Conservation (phyloP, 92 coral and sea anemone species). For the Epizoanthus illoricatus region DNA sequence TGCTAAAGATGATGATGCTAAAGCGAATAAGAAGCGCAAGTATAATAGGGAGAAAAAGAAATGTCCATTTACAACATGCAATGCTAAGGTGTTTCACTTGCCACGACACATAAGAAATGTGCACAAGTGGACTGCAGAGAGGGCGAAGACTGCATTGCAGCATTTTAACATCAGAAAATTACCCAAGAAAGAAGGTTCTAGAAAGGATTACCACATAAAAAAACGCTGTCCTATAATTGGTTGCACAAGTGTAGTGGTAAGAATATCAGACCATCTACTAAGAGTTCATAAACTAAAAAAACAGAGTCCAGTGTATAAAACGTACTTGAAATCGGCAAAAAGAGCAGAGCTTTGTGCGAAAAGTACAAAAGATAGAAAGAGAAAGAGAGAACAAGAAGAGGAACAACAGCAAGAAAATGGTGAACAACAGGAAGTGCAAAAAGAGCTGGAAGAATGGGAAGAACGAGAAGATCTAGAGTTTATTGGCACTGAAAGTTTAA, state of each 20-base stretch:
- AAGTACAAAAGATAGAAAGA: not conserved
- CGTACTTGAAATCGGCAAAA: constrained; percentile 8
- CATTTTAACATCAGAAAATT: constrained; percentile 21
- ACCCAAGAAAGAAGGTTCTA: not conserved
- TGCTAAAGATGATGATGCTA: not conserved
- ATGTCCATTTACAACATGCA: not conserved
- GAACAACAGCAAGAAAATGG: not conserved
- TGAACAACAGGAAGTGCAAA: constrained; percentile 1
- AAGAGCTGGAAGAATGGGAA: not conserved
- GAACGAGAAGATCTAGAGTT: not conserved
- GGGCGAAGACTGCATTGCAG: constrained; percentile 1
- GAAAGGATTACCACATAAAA: constrained; percentile 31
- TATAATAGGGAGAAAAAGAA: constrained; percentile 5
- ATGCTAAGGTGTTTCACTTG: constrained; percentile 13
- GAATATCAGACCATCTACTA: constrained; percentile 38
- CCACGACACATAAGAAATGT: constrained; percentile 11
- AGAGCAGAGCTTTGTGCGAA: not conserved
- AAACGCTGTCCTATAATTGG: constrained; percentile 33
- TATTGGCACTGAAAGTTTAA: not conserved
- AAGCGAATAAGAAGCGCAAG: constrained; percentile 2
- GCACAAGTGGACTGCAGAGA: not conserved
- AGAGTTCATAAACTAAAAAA: constrained; percentile 24
- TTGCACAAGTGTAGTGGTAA: constrained; percentile 20
- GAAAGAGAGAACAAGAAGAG: not conserved
- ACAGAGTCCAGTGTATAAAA: constrained; percentile 7